Base-by-base conservation (phyloP, 2,888 invertebrate species). In the Elmis aenea region DNA sequence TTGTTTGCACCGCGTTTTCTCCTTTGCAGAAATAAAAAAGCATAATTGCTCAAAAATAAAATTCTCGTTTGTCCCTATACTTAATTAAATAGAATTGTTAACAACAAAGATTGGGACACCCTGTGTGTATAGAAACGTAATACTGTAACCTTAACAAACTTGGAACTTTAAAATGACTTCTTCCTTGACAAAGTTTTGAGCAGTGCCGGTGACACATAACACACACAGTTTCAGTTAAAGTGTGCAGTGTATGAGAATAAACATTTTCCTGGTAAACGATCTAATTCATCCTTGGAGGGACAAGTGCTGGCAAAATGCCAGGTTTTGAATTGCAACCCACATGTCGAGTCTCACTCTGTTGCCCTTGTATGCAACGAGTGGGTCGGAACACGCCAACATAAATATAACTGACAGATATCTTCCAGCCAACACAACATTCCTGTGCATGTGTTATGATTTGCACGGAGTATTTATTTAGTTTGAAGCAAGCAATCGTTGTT, bases 301-400 rank as follows among this genome's bases (percentile, higher is more conserved):
- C 34, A 31, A 10, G 30, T 20, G 23, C 38, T 44, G 46, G 46
- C 43, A 29, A 21, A 26, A 33, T 31, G 46, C 46, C 46, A 41
- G 42, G 38, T 38, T 34, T 36, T 24, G 43, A n/a, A 44, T 36
- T 30, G 24, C 40, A 34, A 42, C 52, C 52, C 51, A 51, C 52
- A 53, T 50, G 50, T 47, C 47, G 51, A 46, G 48, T 40, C 41
- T 46, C 29, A 46, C 37, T 51, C 44, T 13, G 39, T 44, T 51
- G 52, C 52, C 52, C 52, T 53, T 53, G 51, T 49, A 48, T 53
- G 52, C 52, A 53, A 50, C 48, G 52, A 46, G 52, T 53, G 52
- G 52, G 52, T 53, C 51, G 51, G 30, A 48, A 48, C 48, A 52
- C 47, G 46, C 51, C 52, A 52, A 52, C 50, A 53, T 51, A 53